A percentile compares a stretch with the other conserved stretches of the same genome.
Evolutionary conservation across 2,888 invertebrate species (phyloP).

Genomic region (Yponomeuta sedellus): DNA sequence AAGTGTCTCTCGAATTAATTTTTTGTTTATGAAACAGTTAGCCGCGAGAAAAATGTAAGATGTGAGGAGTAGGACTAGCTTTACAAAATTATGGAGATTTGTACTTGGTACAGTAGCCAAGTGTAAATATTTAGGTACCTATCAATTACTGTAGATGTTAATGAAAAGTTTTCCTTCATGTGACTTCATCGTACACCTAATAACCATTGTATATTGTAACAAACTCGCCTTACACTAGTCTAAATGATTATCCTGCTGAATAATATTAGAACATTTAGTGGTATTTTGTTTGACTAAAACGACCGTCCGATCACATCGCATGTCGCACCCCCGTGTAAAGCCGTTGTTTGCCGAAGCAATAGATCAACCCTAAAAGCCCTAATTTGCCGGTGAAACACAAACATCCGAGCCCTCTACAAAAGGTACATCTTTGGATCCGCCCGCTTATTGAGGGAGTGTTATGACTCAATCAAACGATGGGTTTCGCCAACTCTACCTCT

Average conservation of each 20-base stretch:
- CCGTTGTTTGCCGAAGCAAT: constrained; percentile 43
- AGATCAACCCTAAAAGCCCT: constrained; percentile 55
- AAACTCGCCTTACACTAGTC: no score
- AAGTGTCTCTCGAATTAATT: constrained; percentile 49
- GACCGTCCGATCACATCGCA: not conserved
- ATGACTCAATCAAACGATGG: constrained; percentile 64
- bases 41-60: not conserved
- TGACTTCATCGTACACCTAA: no score
- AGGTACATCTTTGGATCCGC: constrained; percentile 52
- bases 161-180: no score
- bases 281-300: not conserved
- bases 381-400: constrained; percentile 46
- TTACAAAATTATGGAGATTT: no score
- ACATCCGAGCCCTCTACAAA: constrained; percentile 47
- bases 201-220: no score
- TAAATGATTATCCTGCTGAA: not conserved
- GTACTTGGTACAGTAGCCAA: no score
- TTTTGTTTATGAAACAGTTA: constrained; percentile 30
- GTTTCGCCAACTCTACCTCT: constrained; percentile 14
- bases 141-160: no score
- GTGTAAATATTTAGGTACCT: no score
- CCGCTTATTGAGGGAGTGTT: constrained; percentile 48
- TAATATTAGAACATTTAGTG: not conserved
- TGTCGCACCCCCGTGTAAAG: not conserved
- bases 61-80: no score